phyloP scores from a whole-genome alignment of 2,113 vertebrate genomes.

The Hippopotamus amphibius region DNA sequence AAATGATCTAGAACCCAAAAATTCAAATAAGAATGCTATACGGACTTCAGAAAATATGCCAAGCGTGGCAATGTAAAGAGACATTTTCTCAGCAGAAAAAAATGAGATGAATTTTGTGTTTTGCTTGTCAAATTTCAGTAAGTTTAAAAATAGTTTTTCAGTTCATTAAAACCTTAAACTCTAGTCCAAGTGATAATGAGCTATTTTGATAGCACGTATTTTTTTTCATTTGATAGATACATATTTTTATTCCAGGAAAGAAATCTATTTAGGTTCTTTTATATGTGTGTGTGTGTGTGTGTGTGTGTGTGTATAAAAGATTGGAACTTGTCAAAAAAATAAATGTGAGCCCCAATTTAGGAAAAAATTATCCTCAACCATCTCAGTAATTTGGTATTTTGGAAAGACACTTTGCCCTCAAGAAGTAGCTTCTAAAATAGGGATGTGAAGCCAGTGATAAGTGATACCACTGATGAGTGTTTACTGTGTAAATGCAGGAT shows the following conservation, averaged over 20 bases:
- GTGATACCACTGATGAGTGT: fast-evolving
- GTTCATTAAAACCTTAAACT: slow-evolving; percentile 1
- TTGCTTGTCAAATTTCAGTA: slow-evolving; percentile 56
- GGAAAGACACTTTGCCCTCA: neutral
- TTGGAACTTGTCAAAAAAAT: neutral
- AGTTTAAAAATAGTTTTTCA: neutral
- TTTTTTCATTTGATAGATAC: slow-evolving; percentile 30
- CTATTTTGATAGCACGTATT: neutral
- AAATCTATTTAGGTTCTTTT: neutral
- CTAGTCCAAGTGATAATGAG: slow-evolving; percentile 10
- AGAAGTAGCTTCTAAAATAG: neutral
- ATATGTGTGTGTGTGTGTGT: neutral
- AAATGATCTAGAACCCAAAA: slow-evolving; percentile 12
- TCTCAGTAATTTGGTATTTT: neutral
- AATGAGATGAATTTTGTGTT: slow-evolving; percentile 44
- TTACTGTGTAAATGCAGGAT: neutral
- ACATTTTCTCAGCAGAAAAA: slow-evolving; percentile 57
- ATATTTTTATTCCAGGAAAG: slow-evolving; percentile 49
- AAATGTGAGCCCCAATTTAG: neutral
- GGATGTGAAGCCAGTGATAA: neutral
- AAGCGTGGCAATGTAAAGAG: neutral
- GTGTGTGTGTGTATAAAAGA: neutral
- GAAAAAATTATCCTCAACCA: neutral
- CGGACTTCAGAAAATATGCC: slow-evolving; percentile 1
- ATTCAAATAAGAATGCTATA: neutral